Evolutionary conservation across 2,888 invertebrate genomes (phyloP).

Genomic region (Schizaphis graminum): DNA sequence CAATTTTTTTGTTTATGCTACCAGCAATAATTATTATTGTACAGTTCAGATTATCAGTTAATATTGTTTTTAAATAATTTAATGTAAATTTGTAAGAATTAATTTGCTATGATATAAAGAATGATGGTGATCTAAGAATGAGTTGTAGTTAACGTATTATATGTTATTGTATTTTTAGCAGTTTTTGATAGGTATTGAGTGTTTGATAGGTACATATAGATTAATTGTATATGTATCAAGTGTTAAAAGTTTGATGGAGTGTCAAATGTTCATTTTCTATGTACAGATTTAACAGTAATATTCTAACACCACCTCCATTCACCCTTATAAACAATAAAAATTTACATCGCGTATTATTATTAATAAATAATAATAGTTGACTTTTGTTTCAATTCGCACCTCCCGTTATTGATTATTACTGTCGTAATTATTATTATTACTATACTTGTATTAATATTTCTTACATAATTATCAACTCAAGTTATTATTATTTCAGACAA

Average conservation of each 20-base stretch:
- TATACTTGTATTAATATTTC: background rate
- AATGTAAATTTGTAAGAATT: background rate
- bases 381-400: background rate
- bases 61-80: background rate
- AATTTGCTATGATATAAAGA: background rate
- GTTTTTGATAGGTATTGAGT: background rate
- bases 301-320: background rate
- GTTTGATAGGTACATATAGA: background rate
- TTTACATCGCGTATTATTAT: background rate
- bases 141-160: background rate
- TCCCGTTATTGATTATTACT: background rate
- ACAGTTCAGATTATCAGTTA: background rate
- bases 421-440: background rate
- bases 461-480: background rate
- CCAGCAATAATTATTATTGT: background rate
- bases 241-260: background rate
- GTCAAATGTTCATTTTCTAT: background rate
- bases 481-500: slow-evolving; percentile 8
- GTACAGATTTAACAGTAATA: background rate
- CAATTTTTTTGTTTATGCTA: background rate
- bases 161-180: background rate
- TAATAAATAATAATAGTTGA: background rate
- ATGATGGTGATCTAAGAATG: background rate
- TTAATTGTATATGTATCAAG: background rate
- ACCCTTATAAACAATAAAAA: background rate